phyloP scores from a whole-genome alignment of 2,797 vertebrate species.

The Eulemur albifrons region DNA sequence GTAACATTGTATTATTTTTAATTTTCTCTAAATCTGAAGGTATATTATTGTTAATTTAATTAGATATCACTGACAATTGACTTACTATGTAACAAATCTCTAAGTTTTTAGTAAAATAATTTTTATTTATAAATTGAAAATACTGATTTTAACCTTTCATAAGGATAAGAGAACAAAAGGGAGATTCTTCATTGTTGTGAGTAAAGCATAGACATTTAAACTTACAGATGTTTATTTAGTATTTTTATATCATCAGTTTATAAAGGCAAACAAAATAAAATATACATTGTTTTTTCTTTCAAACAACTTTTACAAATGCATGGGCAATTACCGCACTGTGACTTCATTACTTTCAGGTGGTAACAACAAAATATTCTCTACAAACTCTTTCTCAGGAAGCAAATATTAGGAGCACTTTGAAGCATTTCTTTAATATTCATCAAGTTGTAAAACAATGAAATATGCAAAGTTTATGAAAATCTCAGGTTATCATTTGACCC shows the following conservation, averaged over 20 bases:
- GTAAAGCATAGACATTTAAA: background rate
- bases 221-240: background rate
- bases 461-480: background rate
- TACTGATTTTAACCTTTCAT: background rate
- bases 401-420: background rate
- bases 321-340: background rate
- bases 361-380: background rate
- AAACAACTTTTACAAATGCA: background rate
- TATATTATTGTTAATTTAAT: background rate
- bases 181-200: background rate
- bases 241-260: background rate
- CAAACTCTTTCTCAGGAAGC: background rate
- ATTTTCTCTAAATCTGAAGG: conserved; percentile 3
- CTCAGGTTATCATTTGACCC: background rate
- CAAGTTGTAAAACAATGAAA: background rate
- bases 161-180: background rate
- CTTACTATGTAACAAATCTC: background rate
- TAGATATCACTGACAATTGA: background rate
- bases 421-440: background rate
- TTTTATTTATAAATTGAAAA: background rate
- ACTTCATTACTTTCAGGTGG: background rate
- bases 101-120: background rate
- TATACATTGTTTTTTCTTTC: background rate
- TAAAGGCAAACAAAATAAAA: background rate
- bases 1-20: conserved; percentile 25